Conservation (phyloP, 2,797 vertebrate genomes). For the Pseudocheirus occidentalis region DNA sequence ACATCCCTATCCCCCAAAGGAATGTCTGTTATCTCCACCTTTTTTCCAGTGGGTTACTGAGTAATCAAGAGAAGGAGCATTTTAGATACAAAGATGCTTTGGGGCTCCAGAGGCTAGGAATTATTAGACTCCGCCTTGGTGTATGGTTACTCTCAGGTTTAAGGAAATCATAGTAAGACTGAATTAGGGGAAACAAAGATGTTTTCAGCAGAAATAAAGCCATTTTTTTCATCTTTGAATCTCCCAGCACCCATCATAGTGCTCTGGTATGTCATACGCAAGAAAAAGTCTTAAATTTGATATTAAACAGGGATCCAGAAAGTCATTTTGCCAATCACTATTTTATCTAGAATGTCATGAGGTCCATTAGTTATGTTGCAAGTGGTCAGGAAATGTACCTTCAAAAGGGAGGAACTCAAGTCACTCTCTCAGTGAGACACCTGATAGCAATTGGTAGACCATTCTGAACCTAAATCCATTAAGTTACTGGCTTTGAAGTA, state of each 20-base stretch:
- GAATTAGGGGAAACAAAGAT: background rate
- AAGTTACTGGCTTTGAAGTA: background rate
- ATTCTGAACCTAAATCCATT: background rate
- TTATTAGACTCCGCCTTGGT: background rate
- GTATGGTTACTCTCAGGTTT: background rate
- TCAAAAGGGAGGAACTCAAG: background rate
- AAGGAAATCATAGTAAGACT: background rate
- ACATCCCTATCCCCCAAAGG: background rate
- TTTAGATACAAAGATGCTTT: background rate
- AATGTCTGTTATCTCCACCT: background rate
- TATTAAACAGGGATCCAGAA: background rate
- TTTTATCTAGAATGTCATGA: background rate
- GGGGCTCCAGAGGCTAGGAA: background rate
- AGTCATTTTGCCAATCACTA: background rate
- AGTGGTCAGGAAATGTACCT: background rate
- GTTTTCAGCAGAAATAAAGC: background rate
- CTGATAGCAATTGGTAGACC: background rate
- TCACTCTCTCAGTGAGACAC: background rate
- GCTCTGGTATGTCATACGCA: background rate
- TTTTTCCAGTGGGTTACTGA: background rate
- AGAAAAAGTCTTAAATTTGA: background rate
- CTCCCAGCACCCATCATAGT: background rate
- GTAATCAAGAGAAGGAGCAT: background rate
- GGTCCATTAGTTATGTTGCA: background rate
- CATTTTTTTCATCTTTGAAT: background rate